These are phyloP conservation scores for Caenorhabditis sp. DNA, from an alignment of 2,888 invertebrate genomes.

Conservation along the genomic window DNA sequence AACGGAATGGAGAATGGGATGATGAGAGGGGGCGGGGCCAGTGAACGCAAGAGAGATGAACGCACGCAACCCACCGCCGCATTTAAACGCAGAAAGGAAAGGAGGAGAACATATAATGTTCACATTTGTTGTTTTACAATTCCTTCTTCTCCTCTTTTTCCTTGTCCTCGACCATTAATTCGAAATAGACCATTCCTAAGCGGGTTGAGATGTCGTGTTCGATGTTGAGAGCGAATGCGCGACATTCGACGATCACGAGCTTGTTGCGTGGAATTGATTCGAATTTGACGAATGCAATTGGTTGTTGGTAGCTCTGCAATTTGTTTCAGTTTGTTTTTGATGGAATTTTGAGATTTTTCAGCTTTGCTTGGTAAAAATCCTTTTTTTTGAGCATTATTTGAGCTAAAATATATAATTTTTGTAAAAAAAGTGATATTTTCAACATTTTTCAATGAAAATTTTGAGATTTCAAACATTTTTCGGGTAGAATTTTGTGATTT, in stretches of 20 bases:
- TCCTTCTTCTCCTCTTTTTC: constrained; percentile 19
- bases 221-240: constrained; percentile 74
- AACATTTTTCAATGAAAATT: background rate
- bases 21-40: background rate
- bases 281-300: constrained; percentile 72
- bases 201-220: constrained; percentile 81
- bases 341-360: background rate
- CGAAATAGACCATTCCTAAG: constrained; percentile 71
- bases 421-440: background rate
- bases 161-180: constrained; percentile 61
- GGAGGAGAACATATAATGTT: too few species aligned
- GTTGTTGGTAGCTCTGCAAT: constrained; percentile 41
- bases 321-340: too few species aligned
- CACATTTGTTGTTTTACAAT: constrained; percentile 30
- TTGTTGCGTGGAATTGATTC: constrained; percentile 71
- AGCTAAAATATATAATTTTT: too few species aligned
- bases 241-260: constrained; percentile 73
- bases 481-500: background rate
- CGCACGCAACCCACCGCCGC: too few species aligned
- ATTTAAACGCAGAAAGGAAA: too few species aligned
- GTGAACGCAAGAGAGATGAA: too few species aligned
- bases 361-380: too few species aligned
- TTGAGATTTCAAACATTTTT: background rate
- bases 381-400: too few species aligned
- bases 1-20: background rate